Conservation (phyloP, 2,797 vertebrate species). For the Sebastes glaucus region DNA sequence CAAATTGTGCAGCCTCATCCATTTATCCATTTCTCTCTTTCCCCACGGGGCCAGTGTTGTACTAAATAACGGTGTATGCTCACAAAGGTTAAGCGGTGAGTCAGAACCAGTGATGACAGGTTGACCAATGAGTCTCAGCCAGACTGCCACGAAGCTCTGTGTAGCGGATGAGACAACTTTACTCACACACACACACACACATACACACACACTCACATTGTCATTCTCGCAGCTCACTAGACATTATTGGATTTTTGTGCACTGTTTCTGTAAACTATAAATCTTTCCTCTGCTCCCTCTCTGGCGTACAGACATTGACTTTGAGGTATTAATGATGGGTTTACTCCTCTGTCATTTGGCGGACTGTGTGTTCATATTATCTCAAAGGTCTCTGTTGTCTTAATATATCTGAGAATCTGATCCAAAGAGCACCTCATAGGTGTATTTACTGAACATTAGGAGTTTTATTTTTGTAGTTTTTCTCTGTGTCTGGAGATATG, state of each 20-base stretch:
- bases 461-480: neutral
- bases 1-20: slow-evolving; percentile 35
- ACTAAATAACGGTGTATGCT: slow-evolving; percentile 67
- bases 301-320: neutral
- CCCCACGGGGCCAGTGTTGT: slow-evolving; percentile 53
- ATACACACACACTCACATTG: slow-evolving; percentile 11
- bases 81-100: slow-evolving; percentile 78
- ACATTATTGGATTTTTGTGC: slow-evolving; percentile 41
- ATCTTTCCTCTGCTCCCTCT: slow-evolving; percentile 19
- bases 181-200: slow-evolving; percentile 17
- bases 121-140: slow-evolving; percentile 67
- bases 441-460: neutral
- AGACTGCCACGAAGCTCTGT: slow-evolving; percentile 40
- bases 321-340: slow-evolving; percentile 1
- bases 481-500: neutral
- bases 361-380: neutral
- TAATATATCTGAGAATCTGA: neutral
- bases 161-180: slow-evolving; percentile 46
- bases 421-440: neutral
- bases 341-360: slow-evolving; percentile 6
- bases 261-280: slow-evolving; percentile 27
- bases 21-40: slow-evolving; percentile 52
- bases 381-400: neutral
- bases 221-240: slow-evolving; percentile 28
- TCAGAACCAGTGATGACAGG: slow-evolving; percentile 74